Conservation (phyloP, 2,888 invertebrate genomes). For the Sesia bembeciformis region DNA sequence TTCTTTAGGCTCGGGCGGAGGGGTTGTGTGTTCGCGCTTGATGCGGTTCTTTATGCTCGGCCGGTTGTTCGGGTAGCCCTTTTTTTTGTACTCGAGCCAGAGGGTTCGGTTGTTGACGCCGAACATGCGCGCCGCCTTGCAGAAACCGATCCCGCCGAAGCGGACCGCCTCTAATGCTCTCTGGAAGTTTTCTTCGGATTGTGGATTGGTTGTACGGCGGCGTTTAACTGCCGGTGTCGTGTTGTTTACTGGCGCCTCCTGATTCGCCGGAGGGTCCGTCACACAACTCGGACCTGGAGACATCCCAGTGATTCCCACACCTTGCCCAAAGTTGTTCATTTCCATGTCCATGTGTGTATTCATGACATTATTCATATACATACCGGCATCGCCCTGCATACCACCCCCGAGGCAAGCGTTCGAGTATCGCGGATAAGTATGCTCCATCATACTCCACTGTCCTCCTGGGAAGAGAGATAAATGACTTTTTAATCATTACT, state of each 20-base stretch:
- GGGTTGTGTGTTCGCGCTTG: constrained; percentile 79
- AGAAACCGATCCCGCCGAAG: constrained; percentile 88
- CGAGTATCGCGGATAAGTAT: constrained; percentile 84
- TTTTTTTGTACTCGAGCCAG: constrained; percentile 89
- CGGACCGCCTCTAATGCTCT: constrained; percentile 87
- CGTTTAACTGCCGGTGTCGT: constrained; percentile 71
- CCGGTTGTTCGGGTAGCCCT: constrained; percentile 86
- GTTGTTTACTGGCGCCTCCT: constrained; percentile 29
- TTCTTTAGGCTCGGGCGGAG: constrained; percentile 73
- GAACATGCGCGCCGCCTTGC: constrained; percentile 88
- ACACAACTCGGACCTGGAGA: constrained; percentile 48
- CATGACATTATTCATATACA: constrained; percentile 73
- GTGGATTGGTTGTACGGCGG: constrained; percentile 84
- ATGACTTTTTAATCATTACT: constrained; percentile 26
- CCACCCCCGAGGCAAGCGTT: constrained; percentile 78
- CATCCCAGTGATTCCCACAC: constrained; percentile 48
- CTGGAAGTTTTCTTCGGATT: constrained; percentile 88
- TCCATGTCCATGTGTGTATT: constrained; percentile 50
- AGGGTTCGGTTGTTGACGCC: constrained; percentile 90
- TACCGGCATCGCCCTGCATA: constrained; percentile 72
- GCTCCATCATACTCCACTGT: constrained; percentile 90
- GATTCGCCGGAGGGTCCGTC: constrained; percentile 31
- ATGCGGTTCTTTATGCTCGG: constrained; percentile 85
- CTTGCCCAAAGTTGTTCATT: constrained; percentile 48
- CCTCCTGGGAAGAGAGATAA: constrained; percentile 83